phyloP scores from a whole-genome alignment of 2,888 invertebrate genomes.

The Strigamia crassipes region DNA sequence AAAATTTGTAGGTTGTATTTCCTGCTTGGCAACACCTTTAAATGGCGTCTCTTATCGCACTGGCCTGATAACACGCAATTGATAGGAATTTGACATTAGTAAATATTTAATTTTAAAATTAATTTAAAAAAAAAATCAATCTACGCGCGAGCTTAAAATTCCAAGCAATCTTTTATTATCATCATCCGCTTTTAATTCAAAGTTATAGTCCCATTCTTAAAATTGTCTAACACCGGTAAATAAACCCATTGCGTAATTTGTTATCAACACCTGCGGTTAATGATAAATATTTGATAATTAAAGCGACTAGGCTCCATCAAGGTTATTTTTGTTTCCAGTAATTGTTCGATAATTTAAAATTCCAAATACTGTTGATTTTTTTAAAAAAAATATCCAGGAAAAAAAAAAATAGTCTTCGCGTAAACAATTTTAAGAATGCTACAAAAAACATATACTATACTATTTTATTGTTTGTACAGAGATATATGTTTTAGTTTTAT shows the following conservation, averaged over 20 bases:
- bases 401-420: background rate
- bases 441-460: background rate
- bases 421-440: background rate
- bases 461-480: background rate
- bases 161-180: constrained; percentile 11
- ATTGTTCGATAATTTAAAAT: background rate
- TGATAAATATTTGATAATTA: constrained; percentile 4
- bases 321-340: background rate
- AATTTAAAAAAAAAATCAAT: background rate
- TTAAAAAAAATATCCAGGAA: background rate
- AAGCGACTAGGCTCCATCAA: background rate
- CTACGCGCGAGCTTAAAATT: background rate
- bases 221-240: background rate
- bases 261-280: background rate
- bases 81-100: constrained; percentile 17
- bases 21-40: constrained; percentile 37
- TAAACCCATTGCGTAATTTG: background rate
- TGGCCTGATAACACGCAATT: constrained; percentile 25
- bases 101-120: constrained; percentile 18
- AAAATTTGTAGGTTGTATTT: constrained; percentile 38
- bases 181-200: background rate
- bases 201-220: background rate
- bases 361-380: background rate
- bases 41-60: constrained; percentile 12
- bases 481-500: background rate